phyloP scores from a whole-genome alignment of 2,113 vertebrate genomes.

The Thunnus thynnus region DNA sequence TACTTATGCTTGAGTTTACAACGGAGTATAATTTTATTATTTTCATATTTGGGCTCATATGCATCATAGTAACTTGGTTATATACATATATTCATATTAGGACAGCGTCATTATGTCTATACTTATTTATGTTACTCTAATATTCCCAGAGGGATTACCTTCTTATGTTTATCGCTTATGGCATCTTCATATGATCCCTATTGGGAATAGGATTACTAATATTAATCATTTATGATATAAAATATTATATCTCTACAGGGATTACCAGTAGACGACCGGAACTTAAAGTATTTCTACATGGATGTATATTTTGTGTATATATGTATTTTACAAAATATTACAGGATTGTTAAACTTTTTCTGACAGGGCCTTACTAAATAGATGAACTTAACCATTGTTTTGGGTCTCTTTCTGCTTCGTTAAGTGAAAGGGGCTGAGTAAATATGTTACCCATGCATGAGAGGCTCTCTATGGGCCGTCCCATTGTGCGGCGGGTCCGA shows the following conservation, averaged over 20 bases:
- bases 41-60: too few relatives aligned
- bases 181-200: not conserved
- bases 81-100: constrained; percentile 21
- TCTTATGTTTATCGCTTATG: constrained; percentile 12
- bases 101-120: not conserved
- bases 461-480: constrained; percentile 89
- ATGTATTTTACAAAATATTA: not conserved
- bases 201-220: constrained; percentile 17
- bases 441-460: constrained; percentile 99
- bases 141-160: constrained; percentile 10
- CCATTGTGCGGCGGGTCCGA: constrained; percentile 92
- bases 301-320: not conserved
- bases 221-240: constrained; percentile 6
- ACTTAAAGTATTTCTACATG: not conserved
- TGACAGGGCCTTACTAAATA: constrained; percentile 90
- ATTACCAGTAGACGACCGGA: not conserved
- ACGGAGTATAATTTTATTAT: too few relatives aligned
- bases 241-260: not conserved
- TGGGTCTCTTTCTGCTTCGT: constrained; percentile 93
- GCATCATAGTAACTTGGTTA: not conserved
- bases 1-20: too few relatives aligned
- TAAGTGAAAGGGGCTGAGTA: constrained; percentile 97
- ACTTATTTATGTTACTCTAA: not conserved
- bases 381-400: constrained; percentile 97
- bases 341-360: not conserved